A percentile compares a stretch with the other conserved stretches of the same genome.
Evolutionary conservation across 2,888 invertebrate species (phyloP).

Genomic region (Lypha dubia): DNA sequence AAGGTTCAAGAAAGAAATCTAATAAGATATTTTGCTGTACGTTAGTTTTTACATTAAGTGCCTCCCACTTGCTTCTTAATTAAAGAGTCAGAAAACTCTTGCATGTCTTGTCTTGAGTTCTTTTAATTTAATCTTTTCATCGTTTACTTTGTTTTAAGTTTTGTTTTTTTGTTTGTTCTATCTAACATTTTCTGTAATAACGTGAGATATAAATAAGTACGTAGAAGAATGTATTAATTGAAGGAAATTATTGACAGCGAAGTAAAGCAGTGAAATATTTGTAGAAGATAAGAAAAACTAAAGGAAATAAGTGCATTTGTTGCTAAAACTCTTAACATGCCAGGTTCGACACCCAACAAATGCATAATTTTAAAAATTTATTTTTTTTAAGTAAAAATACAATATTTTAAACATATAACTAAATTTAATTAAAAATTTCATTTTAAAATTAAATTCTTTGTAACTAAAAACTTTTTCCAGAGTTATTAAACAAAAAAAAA

Average conservation of each 20-base stretch:
- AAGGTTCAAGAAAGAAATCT: background rate
- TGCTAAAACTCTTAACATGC: background rate
- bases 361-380: background rate
- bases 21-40: background rate
- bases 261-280: background rate
- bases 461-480: no score
- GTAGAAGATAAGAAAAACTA: background rate
- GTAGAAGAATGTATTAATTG: background rate
- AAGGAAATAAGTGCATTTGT: background rate
- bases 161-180: background rate
- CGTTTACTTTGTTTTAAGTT: background rate
- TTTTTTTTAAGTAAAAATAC: background rate
- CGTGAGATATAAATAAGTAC: conserved; percentile 25
- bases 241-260: conserved; percentile 25
- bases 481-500: no score
- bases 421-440: no score
- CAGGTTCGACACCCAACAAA: background rate
- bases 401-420: background rate
- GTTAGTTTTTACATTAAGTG: conserved; percentile 4
- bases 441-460: no score
- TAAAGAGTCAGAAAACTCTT: conserved; percentile 44
- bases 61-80: conserved; percentile 52
- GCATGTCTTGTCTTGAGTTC: conserved; percentile 55
- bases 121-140: conserved; percentile 24
- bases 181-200: conserved; percentile 41